Evolutionary conservation across 2,888 invertebrate genomes (phyloP), one percentile per base, ranked within the genome.

Genomic region (Didymodactylos carnosus): DNA sequence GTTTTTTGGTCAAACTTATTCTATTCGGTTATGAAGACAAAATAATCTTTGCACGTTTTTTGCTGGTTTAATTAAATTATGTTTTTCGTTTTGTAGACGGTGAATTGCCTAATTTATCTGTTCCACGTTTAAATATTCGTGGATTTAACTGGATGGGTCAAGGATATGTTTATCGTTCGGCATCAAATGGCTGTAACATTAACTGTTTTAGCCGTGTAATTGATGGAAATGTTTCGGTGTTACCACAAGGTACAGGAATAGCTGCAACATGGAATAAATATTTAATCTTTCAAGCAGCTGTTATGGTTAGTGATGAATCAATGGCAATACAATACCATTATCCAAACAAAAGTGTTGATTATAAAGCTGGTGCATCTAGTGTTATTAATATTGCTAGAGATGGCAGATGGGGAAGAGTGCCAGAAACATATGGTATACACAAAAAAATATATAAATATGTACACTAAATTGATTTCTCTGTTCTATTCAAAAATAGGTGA

Each of bases 81-180:
- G n/a, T n/a, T n/a, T n/a, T n/a, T n/a, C n/a, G n/a, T 29, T 19
- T 19, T 62, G 1, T 35, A 62, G 62, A 62, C 35, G 62, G 62
- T 35, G 62, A 62, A n/a, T 35, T n/a, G 35, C 29, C 35, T 19
- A 35, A 62, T 62, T 35, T 62, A 35, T 8, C 35, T 62, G 35
- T 62, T 35, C 62, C 62, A 35, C 62, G 62, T 62, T 62, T 62
- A 35, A 62, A 62, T 35, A 62, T 62, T 35, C 62, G 62, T 35
- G 35, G 62, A 19, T 62, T 19, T 62, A n/a, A 19, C n/a, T 62
- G 62, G 62, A 62, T 62, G 62, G 62, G 62, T n/a, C 62, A 62
- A 62, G 62, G 35, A 62, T 62, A 62, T 35, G 62, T 62, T 62
- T 62, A 62, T 62, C 62, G 62, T n/a, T 62, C 62, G n/a, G 62